Evolutionary conservation across 2,797 vertebrate species (phyloP).

Genomic region (Sebastes matsubarae): DNA sequence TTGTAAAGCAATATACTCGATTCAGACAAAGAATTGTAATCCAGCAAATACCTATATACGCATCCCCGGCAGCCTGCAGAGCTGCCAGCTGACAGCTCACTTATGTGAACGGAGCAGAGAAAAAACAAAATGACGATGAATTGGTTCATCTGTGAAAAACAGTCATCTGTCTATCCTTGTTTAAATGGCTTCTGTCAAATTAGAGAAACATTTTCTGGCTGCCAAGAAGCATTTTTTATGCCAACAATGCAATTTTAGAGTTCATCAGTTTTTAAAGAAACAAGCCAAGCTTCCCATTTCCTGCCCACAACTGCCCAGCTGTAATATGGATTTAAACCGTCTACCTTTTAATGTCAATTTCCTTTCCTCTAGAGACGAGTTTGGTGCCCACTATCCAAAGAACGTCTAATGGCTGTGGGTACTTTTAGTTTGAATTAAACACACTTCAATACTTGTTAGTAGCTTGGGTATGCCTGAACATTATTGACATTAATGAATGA

Average conservation of each 20-base stretch:
- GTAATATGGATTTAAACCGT: background rate
- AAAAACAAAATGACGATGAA: slow-evolving; percentile 39
- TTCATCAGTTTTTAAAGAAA: background rate
- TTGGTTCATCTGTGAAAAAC: slow-evolving; percentile 35
- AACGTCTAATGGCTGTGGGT: background rate
- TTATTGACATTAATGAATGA: background rate
- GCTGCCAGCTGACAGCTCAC: slow-evolving; percentile 40
- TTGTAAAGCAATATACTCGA: slow-evolving; percentile 43
- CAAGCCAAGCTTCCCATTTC: background rate
- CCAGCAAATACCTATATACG: slow-evolving; percentile 26
- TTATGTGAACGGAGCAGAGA: slow-evolving; percentile 39
- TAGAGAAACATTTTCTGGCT: slow-evolving; percentile 20
- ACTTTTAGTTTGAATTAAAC: background rate
- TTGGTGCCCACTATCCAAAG: background rate
- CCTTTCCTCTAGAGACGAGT: background rate
- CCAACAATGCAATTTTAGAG: background rate
- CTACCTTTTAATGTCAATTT: background rate
- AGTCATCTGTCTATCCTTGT: slow-evolving; percentile 27
- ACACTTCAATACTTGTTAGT: background rate
- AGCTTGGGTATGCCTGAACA: background rate
- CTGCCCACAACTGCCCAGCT: background rate
- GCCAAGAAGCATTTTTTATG: background rate
- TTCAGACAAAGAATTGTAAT: slow-evolving; percentile 53
- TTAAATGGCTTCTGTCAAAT: slow-evolving; percentile 23
- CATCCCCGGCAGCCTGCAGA: slow-evolving; percentile 18